phyloP scores from a whole-genome alignment of 2,113 vertebrate genomes.

The Tachycineta bicolor region DNA sequence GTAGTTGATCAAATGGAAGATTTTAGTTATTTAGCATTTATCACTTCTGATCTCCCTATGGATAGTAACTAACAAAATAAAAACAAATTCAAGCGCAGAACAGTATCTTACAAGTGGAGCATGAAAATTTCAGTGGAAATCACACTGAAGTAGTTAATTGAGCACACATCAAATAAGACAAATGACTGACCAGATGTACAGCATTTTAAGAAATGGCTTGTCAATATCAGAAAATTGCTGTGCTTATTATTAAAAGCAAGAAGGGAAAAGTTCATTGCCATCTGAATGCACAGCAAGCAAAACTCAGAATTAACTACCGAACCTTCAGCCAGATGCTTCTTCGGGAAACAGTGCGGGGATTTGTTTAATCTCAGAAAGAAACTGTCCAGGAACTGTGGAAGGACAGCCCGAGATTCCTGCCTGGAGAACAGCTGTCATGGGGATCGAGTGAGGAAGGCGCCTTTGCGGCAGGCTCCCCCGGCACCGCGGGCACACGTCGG shows the following conservation, averaged over 20 bases:
- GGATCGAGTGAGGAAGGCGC: background rate
- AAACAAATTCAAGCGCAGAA: background rate
- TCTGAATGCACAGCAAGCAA: background rate
- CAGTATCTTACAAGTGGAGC: background rate
- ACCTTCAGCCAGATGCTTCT: background rate
- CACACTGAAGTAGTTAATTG: background rate
- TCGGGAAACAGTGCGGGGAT: background rate
- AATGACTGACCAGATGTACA: background rate
- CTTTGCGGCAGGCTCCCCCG: background rate
- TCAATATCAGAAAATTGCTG: background rate
- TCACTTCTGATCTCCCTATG: background rate
- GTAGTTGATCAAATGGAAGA: background rate
- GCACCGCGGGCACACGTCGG: background rate
- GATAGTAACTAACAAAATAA: background rate
- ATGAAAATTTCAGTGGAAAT: background rate
- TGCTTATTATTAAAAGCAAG: fast-evolving
- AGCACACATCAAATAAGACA: background rate
- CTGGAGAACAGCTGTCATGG: background rate
- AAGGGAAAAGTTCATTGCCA: background rate
- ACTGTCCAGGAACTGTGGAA: background rate
- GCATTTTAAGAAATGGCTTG: background rate
- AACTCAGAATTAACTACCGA: background rate
- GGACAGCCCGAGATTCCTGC: background rate
- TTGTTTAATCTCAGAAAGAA: conserved; percentile 28
- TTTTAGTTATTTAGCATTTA: background rate